A percentile compares a stretch with the other conserved stretches of the same genome.
Evolutionary conservation across 92 coral and sea anemone genomes (phyloP).

Genomic region (Montipora capitata): DNA sequence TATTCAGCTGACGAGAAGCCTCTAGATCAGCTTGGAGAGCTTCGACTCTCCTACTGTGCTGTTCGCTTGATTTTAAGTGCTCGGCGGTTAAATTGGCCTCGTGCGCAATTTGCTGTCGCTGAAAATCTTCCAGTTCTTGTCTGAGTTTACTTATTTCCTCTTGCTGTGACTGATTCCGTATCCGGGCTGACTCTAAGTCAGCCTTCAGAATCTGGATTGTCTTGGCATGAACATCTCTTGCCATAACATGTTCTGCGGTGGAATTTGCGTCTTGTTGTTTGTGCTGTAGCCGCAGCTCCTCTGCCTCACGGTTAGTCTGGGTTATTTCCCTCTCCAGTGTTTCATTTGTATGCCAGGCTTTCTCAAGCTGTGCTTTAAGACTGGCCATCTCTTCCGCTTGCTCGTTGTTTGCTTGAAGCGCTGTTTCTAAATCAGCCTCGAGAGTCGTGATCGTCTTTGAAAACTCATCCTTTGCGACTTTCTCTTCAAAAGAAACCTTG

Average conservation of each 20-base stretch:
- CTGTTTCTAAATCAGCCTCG: slow-evolving; percentile 62
- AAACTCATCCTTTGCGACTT: slow-evolving; percentile 20
- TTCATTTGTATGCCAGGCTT: slow-evolving; percentile 32
- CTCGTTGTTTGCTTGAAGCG: slow-evolving; percentile 64
- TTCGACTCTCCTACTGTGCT: slow-evolving; percentile 31
- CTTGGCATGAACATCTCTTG: slow-evolving; percentile 37
- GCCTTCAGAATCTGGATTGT: slow-evolving; percentile 23
- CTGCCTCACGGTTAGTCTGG: slow-evolving; percentile 9
- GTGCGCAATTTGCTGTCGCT: slow-evolving; percentile 37
- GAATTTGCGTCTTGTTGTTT: slow-evolving; percentile 6
- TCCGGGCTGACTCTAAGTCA: slow-evolving; percentile 31
- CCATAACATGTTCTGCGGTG: slow-evolving; percentile 31
- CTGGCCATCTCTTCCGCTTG: slow-evolving; percentile 40
- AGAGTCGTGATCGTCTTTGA: slow-evolving; percentile 57
- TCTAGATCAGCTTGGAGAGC: slow-evolving; percentile 60
- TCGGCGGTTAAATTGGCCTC: slow-evolving; percentile 78
- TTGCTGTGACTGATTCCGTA: slow-evolving; percentile 13
- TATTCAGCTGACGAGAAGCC: slow-evolving; percentile 28
- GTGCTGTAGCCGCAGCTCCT: slow-evolving; percentile 31
- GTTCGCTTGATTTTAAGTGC: slow-evolving; percentile 50
- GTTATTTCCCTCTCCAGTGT: slow-evolving; percentile 23
- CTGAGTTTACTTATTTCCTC: slow-evolving; percentile 20
- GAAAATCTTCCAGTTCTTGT: slow-evolving; percentile 46
- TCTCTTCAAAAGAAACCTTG: neutral
- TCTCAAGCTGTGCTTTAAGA: slow-evolving; percentile 45